phyloP scores from a whole-genome alignment of 2,888 invertebrate genomes.

The Latrodectus hesperus region DNA sequence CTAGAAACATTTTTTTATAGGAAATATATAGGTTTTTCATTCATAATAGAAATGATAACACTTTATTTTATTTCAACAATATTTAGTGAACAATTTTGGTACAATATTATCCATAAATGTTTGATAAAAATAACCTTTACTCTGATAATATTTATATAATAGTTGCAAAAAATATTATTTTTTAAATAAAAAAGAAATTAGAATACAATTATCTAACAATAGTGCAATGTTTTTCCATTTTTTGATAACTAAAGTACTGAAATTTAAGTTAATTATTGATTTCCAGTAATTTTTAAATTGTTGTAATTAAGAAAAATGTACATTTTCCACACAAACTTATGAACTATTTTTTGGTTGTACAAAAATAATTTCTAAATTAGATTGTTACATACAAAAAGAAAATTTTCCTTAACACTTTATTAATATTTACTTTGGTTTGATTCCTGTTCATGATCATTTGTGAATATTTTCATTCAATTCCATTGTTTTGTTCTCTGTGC shows the following conservation, averaged over 20 bases:
- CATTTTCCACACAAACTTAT: neutral
- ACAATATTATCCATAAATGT: too few species aligned
- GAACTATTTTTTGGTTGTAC: neutral
- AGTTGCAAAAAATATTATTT: too few species aligned
- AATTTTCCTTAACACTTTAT: conserved; percentile 37
- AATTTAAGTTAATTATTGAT: neutral
- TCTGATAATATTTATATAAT: too few species aligned
- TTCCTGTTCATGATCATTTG: conserved; percentile 62
- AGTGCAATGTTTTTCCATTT: neutral
- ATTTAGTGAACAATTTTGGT: too few species aligned
- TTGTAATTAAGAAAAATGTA: neutral
- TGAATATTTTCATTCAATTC: conserved; percentile 64
- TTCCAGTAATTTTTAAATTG: neutral
- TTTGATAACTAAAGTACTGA: neutral
- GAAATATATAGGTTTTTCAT: too few species aligned
- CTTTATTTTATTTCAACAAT: too few species aligned
- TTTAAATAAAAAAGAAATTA: too few species aligned
- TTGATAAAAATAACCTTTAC: too few species aligned
- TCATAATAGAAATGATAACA: too few species aligned
- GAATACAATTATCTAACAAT: neutral
- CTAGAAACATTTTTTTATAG: too few species aligned
- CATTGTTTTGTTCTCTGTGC: conserved; percentile 17
- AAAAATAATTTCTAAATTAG: neutral
- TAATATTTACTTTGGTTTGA: conserved; percentile 33
- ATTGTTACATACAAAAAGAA: neutral